A percentile compares a stretch with the other conserved stretches of the same genome.
These are phyloP conservation scores for Amitus sp. DNA, from an alignment of 2,888 invertebrate genomes.

Conservation along the genomic window DNA sequence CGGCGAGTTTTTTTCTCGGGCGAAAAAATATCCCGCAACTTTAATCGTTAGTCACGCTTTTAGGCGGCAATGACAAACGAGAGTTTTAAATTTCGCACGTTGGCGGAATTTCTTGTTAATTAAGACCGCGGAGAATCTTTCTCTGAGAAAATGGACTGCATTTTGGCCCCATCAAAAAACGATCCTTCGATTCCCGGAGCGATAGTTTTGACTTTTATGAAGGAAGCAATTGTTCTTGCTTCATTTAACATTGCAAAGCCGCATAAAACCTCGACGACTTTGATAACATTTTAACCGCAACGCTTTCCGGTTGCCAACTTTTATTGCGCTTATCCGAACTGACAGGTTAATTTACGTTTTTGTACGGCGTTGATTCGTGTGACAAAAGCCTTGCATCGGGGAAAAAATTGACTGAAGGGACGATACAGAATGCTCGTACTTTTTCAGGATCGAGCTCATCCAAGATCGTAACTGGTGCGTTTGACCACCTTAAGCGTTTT, in stretches of 20 bases:
- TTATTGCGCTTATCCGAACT: background rate
- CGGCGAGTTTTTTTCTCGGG: background rate
- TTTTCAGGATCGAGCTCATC: constrained; percentile 55
- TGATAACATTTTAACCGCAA: background rate
- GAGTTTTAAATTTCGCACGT: constrained; percentile 1
- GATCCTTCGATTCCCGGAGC: background rate
- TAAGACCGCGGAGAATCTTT: background rate
- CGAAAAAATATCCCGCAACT: background rate
- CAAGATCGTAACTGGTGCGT: constrained; percentile 45
- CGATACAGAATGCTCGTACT: constrained; percentile 29
- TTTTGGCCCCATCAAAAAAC: background rate
- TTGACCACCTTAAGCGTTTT: constrained; percentile 56
- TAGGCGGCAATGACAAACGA: background rate
- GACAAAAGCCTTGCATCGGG: background rate
- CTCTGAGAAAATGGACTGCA: background rate
- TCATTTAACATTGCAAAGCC: background rate
- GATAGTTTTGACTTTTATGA: background rate
- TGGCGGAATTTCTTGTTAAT: background rate
- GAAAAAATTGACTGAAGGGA: constrained; percentile 10
- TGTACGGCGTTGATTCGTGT: background rate
- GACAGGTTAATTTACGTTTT: background rate
- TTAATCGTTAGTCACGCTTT: background rate
- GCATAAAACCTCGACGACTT: background rate
- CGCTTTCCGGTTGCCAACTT: background rate
- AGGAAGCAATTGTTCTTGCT: background rate